Base-by-base conservation (phyloP, 2,888 invertebrate genomes). In the Amiota mariae region DNA sequence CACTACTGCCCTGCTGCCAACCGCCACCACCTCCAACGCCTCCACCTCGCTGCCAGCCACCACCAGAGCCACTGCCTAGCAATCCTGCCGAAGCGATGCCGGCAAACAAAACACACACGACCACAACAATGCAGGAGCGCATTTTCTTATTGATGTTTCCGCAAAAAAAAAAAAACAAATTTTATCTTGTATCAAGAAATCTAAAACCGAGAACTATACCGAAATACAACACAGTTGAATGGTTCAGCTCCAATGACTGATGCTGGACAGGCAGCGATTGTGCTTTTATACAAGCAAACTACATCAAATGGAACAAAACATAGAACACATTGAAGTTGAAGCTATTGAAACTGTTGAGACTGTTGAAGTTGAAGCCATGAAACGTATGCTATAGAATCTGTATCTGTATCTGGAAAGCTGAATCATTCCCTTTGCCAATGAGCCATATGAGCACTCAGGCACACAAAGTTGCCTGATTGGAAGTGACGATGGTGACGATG, bases 31-130 rank as follows among this genome's bases (percentile, higher is more conserved):
- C 71, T 4, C 81, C 79, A 48, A 76, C 77, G 0, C 78, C 76
- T 1, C 78, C 76, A 0, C 76, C 76, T 0, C 75, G 72, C 9
- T 74, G 68, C 18, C 74, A 63, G 8, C 75, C 72, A 12, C 73
- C 78, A 2, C 76, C 74, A 10, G 78, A 75, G n/a, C 77, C 75
- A 8, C 80, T 81, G 24, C 81, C 77, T 6, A 81, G 72, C 57
- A 76, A 72, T 12, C 87, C 86, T 46, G 82, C 84, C 18, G 84
- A 81, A 56, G 78, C 80, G 12, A 78, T 63, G 72, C 85, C 84
- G n/a, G 81, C 76, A 67, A 83, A 24, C 20, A 79, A 56, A 46
- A 79, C 76, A 48, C 81, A 82, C 51, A 85, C 73, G 63, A 84
- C 77, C 20, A 81, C 74, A 47, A 81, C 72, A 73, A 86, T 54